Conservation (phyloP, 2,113 vertebrate species). For the Rhodinocichla rosea region DNA sequence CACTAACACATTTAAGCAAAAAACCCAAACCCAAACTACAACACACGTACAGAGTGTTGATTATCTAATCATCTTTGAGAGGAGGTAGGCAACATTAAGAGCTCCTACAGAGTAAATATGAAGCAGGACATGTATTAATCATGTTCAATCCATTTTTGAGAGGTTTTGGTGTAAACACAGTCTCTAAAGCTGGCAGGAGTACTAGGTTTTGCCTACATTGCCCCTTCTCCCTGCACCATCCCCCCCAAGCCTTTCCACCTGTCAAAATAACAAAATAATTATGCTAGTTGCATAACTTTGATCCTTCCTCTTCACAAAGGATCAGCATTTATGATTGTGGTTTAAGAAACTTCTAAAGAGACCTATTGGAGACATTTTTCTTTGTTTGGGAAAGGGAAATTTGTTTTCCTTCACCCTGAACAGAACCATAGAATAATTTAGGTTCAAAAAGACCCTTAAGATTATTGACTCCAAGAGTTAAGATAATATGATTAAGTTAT, state of each 20-base stretch:
- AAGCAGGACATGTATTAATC: neutral
- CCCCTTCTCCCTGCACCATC: neutral
- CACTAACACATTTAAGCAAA: neutral
- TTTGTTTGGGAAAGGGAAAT: neutral
- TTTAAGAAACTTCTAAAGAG: neutral
- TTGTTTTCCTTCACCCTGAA: neutral
- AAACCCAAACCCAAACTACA: neutral
- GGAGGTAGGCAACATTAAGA: neutral
- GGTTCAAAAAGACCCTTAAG: neutral
- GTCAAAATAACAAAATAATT: neutral
- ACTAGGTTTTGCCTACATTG: neutral
- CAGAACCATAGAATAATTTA: neutral
- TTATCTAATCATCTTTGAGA: neutral
- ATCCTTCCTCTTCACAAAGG: neutral
- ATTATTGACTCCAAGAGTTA: neutral
- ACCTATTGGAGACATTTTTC: neutral
- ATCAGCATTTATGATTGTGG: neutral
- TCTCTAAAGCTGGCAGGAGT: neutral
- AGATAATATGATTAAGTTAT: neutral
- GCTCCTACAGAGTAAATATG: neutral
- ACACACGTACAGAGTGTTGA: neutral
- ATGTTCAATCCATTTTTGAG: neutral
- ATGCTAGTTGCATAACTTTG: neutral
- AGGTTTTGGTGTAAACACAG: neutral
- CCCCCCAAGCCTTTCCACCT: neutral